A percentile compares a stretch with the other conserved stretches of the same genome.
Conservation (phyloP, 2,888 invertebrate genomes). For the Andrena flavipes region DNA sequence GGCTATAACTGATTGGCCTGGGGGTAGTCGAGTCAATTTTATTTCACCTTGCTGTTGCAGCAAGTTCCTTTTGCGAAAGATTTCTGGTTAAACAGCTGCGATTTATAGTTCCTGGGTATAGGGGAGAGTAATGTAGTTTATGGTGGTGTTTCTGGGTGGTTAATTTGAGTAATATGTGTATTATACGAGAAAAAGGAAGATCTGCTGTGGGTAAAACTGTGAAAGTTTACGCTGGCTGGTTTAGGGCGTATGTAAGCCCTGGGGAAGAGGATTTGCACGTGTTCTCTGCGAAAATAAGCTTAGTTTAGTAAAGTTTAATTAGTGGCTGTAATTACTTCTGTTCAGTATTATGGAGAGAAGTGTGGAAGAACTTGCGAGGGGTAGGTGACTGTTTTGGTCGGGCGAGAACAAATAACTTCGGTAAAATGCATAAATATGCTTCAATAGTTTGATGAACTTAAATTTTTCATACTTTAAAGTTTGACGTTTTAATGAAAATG, state of each 20-base stretch:
- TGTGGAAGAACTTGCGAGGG: background rate
- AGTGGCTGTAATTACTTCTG: background rate
- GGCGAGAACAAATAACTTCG: background rate
- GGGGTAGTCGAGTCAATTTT: background rate
- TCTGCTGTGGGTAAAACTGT: background rate
- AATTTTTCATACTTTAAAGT: no score
- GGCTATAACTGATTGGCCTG: background rate
- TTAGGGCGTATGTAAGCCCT: no score
- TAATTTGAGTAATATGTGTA: background rate
- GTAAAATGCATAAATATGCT: background rate
- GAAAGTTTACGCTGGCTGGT: no score
- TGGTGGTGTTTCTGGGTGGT: background rate
- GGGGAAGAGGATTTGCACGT: no score
- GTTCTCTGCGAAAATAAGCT: no score
- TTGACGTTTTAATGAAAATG: background rate
- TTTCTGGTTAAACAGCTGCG: no score
- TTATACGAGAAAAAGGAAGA: background rate
- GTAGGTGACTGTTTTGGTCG: background rate
- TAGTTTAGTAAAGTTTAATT: no score
- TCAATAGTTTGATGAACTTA: no score
- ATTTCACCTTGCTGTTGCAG: background rate
- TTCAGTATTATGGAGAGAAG: background rate
- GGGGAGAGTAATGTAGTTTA: no score
- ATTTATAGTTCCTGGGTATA: no score
- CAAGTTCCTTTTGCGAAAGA: background rate